Evolutionary conservation across 2,888 invertebrate genomes (phyloP).

Genomic region (Phlogophora meticulosa): DNA sequence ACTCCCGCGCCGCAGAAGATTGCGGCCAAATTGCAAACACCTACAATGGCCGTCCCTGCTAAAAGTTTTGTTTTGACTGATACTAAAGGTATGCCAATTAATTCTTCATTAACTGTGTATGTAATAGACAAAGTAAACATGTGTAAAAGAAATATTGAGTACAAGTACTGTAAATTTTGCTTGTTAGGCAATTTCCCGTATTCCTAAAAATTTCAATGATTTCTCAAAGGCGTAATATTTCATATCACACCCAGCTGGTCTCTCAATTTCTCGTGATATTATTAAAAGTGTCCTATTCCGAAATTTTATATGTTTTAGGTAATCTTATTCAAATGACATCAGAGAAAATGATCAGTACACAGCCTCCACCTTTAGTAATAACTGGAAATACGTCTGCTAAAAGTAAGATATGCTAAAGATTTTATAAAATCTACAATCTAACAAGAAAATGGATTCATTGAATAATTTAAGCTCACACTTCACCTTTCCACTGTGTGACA

Average conservation of each 20-base stretch:
- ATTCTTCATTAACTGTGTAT: no score
- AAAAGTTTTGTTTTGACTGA: slow-evolving; percentile 83
- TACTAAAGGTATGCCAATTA: slow-evolving; percentile 76
- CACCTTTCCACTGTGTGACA: slow-evolving; percentile 54
- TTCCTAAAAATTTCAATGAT: not conserved
- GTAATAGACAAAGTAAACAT: no score
- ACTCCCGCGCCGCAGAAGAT: slow-evolving; percentile 66
- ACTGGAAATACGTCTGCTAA: slow-evolving; percentile 68
- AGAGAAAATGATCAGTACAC: slow-evolving; percentile 73
- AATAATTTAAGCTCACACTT: not conserved
- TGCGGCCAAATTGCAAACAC: slow-evolving; percentile 57
- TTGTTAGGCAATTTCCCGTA: not conserved
- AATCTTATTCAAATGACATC: slow-evolving; percentile 81
- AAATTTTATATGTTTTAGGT: slow-evolving; percentile 71
- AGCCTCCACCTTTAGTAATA: slow-evolving; percentile 76
- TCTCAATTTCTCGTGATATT: not conserved
- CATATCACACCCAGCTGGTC: not conserved
- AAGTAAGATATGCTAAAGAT: slow-evolving; percentile 67
- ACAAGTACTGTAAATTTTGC: no score
- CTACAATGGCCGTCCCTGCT: slow-evolving; percentile 63
- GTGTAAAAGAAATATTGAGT: no score
- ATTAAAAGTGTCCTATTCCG: not conserved
- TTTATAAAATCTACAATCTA: not conserved
- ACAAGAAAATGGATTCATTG: not conserved
- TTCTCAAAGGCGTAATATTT: not conserved